A percentile compares a stretch with the other conserved stretches of the same genome.
These are phyloP conservation scores for Pelvicachromis taeniatus DNA, from an alignment of 2,113 vertebrate genomes.

Conservation along the genomic window DNA sequence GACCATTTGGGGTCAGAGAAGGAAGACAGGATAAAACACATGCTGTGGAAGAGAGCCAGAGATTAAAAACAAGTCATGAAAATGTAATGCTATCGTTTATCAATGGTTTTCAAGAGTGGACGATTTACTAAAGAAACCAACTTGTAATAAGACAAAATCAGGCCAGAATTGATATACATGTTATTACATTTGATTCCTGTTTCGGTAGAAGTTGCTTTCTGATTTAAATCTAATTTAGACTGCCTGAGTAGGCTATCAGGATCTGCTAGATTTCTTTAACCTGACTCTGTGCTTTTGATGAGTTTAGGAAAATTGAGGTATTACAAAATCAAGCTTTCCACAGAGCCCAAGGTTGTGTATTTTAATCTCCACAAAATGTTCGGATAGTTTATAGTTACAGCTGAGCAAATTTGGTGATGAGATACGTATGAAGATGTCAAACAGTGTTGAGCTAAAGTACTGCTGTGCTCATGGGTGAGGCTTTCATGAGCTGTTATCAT, in stretches of 20 bases:
- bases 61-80: neutral
- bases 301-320: neutral
- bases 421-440: neutral
- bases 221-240: neutral
- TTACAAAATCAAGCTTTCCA: neutral
- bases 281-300: neutral
- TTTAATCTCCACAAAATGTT: neutral
- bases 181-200: neutral
- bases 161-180: neutral
- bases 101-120: neutral
- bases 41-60: no score
- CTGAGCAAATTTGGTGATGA: neutral
- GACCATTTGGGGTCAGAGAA: no score
- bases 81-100: neutral
- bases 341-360: neutral
- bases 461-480: neutral
- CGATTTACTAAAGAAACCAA: neutral
- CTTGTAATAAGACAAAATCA: neutral
- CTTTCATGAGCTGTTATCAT: slow-evolving; percentile 4
- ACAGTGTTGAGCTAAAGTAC: neutral
- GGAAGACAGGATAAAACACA: no score
- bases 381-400: neutral
- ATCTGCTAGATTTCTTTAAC: neutral
- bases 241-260: neutral
- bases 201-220: neutral